These are phyloP conservation scores for Astropecten irregularis DNA, from an alignment of 53 echinoderm and acorn worm species.

Conservation along the genomic window DNA sequence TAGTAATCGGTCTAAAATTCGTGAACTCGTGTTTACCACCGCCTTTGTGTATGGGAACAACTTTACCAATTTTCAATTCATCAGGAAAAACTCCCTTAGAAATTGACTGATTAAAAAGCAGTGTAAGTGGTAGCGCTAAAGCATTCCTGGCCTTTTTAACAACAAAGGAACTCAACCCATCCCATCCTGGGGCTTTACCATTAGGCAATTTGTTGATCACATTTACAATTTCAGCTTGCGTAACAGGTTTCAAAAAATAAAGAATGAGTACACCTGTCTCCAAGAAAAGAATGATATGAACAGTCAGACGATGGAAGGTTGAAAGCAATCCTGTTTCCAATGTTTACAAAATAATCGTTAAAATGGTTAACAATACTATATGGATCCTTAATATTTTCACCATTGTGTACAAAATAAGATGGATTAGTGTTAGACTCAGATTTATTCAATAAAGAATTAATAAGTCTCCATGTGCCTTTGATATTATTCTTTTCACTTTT, in stretches of 20 bases:
- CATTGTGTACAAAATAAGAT: conserved; percentile 27
- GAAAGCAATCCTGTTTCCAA: not conserved
- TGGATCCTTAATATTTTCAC: not conserved
- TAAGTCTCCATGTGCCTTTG: conserved; percentile 2
- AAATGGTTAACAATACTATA: not conserved
- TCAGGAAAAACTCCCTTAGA: not conserved
- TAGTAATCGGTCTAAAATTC: conserved; percentile 11
- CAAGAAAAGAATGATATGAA: conserved; percentile 2
- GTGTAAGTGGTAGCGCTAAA: not conserved
- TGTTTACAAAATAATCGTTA: conserved; percentile 24
- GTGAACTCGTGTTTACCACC: not conserved
- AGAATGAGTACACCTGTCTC: conserved; percentile 35
- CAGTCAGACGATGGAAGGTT: not conserved
- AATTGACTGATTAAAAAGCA: not conserved
- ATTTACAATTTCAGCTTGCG: conserved; percentile 6
- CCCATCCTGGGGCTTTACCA: conserved; percentile 27
- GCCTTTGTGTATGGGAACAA: not conserved
- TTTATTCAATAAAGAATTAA: conserved; percentile 8
- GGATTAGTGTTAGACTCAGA: not conserved
- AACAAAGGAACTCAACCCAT: conserved; percentile 13
- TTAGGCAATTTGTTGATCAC: not conserved
- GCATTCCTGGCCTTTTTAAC: conserved; percentile 17
- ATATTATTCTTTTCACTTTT: not conserved
- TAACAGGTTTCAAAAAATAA: conserved; percentile 26
- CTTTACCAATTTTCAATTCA: not conserved